phyloP scores from a whole-genome alignment of 2,113 vertebrate species.

The Galbula dea region DNA sequence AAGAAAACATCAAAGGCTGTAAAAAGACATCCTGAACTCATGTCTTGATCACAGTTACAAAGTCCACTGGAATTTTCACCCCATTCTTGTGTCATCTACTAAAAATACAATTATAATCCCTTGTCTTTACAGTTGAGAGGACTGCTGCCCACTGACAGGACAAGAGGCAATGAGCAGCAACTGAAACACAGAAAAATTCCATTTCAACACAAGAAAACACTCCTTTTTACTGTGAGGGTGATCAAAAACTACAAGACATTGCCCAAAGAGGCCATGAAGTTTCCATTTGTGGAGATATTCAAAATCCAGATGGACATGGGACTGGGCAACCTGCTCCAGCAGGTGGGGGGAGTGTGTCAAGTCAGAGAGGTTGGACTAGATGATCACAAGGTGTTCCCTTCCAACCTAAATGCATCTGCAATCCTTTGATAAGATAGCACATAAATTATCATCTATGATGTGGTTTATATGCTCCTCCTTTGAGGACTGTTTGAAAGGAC shows the following conservation, averaged over 20 bases:
- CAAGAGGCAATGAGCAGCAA: too few relatives aligned
- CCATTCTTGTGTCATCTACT: neutral
- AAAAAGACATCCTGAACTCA: neutral
- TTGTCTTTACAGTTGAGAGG: neutral
- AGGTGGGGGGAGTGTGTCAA: too few relatives aligned
- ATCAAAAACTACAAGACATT: too few relatives aligned
- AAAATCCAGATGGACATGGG: too few relatives aligned
- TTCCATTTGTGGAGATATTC: too few relatives aligned
- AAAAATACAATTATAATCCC: neutral
- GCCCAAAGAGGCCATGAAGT: too few relatives aligned
- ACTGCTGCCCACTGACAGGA: neutral
- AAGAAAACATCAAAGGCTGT: neutral
- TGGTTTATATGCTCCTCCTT: neutral
- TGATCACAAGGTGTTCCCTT: neutral
- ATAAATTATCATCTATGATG: neutral
- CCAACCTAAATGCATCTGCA: neutral
- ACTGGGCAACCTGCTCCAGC: too few relatives aligned
- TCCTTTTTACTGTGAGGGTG: too few relatives aligned
- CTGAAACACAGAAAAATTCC: too few relatives aligned
- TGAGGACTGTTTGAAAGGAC: neutral
- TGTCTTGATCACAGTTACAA: neutral
- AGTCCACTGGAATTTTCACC: neutral
- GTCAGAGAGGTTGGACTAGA: neutral
- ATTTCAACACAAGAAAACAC: too few relatives aligned
- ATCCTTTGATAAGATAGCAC: neutral